These are phyloP conservation scores for Rhodophaea formosa DNA, from an alignment of 2,888 invertebrate genomes.

Conservation along the genomic window DNA sequence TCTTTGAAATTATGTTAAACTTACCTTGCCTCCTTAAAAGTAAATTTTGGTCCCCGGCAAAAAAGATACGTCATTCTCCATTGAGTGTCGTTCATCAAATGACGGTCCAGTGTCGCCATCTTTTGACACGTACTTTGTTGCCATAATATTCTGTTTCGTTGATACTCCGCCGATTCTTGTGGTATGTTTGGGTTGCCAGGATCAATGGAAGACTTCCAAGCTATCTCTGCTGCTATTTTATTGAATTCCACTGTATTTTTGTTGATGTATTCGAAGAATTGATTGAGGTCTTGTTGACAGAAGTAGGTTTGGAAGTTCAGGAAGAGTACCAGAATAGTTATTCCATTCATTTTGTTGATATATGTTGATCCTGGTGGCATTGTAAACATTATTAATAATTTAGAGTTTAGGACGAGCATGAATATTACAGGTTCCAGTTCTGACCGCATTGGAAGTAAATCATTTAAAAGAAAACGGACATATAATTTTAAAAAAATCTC, in stretches of 20 bases:
- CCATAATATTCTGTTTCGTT: slow-evolving; percentile 53
- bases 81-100: slow-evolving; percentile 57
- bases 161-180: slow-evolving; percentile 43
- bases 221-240: slow-evolving; percentile 53
- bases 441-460: too few relatives aligned
- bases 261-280: slow-evolving; percentile 56
- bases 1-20: too few relatives aligned
- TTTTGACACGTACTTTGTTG: slow-evolving; percentile 48
- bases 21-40: slow-evolving; percentile 78
- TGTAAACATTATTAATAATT: neutral
- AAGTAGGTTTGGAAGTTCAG: slow-evolving; percentile 1
- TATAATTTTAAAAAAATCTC: too few relatives aligned
- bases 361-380: neutral
- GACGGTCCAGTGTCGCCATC: slow-evolving; percentile 40
- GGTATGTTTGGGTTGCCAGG: slow-evolving; percentile 47
- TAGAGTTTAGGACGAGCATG: too few relatives aligned
- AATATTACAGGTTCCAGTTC: too few relatives aligned
- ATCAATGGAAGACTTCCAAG: slow-evolving; percentile 62
- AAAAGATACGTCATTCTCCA: slow-evolving; percentile 80
- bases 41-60: slow-evolving; percentile 83
- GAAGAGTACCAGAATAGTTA: neutral
- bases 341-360: slow-evolving; percentile 1
- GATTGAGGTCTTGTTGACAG: slow-evolving; percentile 36
- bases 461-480: too few relatives aligned
- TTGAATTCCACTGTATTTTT: slow-evolving; percentile 51